These are phyloP conservation scores for Tetrapedia diversipes DNA, from an alignment of 2,888 invertebrate genomes.

Conservation along the genomic window DNA sequence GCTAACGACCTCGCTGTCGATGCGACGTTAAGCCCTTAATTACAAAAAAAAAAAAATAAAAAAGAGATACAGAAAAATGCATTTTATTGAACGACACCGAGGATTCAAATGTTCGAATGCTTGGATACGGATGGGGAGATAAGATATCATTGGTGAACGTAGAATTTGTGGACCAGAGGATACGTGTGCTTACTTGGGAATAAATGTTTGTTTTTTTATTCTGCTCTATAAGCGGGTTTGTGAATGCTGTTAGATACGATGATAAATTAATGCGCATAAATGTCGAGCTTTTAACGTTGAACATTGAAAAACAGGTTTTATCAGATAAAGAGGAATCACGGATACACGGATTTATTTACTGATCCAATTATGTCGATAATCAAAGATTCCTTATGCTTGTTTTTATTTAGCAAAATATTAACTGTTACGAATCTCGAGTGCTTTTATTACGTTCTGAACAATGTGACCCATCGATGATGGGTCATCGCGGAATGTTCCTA, in stretches of 20 bases:
- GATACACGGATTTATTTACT: neutral
- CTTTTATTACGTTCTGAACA: too few relatives aligned
- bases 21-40: too few relatives aligned
- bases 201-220: conserved; percentile 36
- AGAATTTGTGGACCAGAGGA: conserved; percentile 11
- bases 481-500: too few relatives aligned
- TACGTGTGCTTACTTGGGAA: neutral
- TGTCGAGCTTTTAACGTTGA: neutral
- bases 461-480: too few relatives aligned
- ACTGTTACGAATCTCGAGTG: neutral
- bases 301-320: neutral
- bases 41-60: too few relatives aligned
- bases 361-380: conserved; percentile 14
- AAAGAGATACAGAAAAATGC: too few relatives aligned
- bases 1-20: too few relatives aligned
- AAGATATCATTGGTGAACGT: conserved; percentile 23
- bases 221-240: conserved; percentile 12
- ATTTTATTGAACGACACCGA: neutral
- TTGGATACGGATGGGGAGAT: conserved; percentile 11
- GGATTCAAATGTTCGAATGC: conserved; percentile 23
- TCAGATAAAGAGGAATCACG: neutral
- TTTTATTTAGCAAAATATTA: neutral
- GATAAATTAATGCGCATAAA: conserved; percentile 2
- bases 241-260: conserved; percentile 2
- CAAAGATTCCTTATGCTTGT: neutral